These are phyloP conservation scores for Rhinolophus sinicus DNA, from an alignment of 2,113 vertebrate species.

Conservation along the genomic window DNA sequence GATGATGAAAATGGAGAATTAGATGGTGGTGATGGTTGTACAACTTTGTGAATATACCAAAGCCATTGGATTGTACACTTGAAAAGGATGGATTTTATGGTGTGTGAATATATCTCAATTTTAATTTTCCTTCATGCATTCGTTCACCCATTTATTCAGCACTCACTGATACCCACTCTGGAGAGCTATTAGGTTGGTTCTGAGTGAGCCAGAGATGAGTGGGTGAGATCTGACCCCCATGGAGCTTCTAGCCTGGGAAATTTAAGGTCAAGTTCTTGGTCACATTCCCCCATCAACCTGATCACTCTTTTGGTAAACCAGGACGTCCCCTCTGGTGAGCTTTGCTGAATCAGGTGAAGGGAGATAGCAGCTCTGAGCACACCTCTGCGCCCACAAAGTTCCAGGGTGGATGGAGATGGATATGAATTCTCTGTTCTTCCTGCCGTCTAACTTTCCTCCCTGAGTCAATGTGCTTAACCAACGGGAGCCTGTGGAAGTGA, in stretches of 20 bases:
- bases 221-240: neutral
- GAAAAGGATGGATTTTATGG: neutral
- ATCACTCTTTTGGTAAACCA: neutral
- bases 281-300: neutral
- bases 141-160: neutral
- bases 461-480: too few species aligned
- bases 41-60: too few species aligned
- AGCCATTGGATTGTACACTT: neutral
- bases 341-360: neutral
- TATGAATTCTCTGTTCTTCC: accelerated
- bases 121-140: neutral
- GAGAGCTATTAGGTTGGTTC: neutral
- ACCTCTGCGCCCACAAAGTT: accelerated
- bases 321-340: neutral
- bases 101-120: neutral
- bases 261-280: neutral
- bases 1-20: neutral
- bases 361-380: neutral
- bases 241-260: neutral
- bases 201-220: neutral
- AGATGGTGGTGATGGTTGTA: neutral
- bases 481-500: too few species aligned
- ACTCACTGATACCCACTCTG: neutral
- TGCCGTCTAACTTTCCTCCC: neutral
- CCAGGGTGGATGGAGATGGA: neutral